Evolutionary conservation across 1,140 invertebrate genomes (phyloP), one percentile per base, ranked within the genome.

Genomic region (Drosophila jambulina): DNA sequence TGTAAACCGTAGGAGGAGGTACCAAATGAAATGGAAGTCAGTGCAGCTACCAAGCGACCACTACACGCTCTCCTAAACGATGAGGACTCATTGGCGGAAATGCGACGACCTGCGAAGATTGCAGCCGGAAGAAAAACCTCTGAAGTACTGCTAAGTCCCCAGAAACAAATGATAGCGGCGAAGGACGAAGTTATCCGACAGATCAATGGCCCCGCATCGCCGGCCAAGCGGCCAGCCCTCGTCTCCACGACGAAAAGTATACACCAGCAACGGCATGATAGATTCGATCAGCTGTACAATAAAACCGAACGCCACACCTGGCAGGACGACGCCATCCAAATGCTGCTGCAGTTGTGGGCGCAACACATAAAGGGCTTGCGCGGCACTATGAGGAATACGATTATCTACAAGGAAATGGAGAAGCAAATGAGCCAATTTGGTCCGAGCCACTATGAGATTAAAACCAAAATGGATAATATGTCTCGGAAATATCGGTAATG

Each of bases 401-500:
- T 36, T 2, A 72, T 87, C 17, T 67, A 86, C 25, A 72, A 45
- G 15, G 48, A 69, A 12, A 83, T 86, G 64, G 71, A 77, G 1
- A 21, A 58, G 7, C 46, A 80, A 54, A 67, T 86, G 76, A 60
- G 23, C 0, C 32, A 56, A 12, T 86, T 77, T 46, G 84, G 84
- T 0, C 59, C 77, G 5, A 88, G 46, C 13, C 40, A 71, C 13
- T 29, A 42, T 2, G 83, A 86, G 51, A 56, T 86, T 12, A 86
- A 88, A 64, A 49, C 46, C 6, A 86, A 86, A 63, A 83, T 86
- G 57, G 80, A 86, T 34, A 86, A 88, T 15, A 69, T 86, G 80
- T 62, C 71, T 5, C 75, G 59, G 23, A 86, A 88, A 57, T 88
- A 80, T 53, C 75, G 63, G 83, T 79, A 29, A 48, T 29, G 36